Base-by-base conservation (phyloP, 2,113 vertebrate genomes). In the Climacteris rufus region DNA sequence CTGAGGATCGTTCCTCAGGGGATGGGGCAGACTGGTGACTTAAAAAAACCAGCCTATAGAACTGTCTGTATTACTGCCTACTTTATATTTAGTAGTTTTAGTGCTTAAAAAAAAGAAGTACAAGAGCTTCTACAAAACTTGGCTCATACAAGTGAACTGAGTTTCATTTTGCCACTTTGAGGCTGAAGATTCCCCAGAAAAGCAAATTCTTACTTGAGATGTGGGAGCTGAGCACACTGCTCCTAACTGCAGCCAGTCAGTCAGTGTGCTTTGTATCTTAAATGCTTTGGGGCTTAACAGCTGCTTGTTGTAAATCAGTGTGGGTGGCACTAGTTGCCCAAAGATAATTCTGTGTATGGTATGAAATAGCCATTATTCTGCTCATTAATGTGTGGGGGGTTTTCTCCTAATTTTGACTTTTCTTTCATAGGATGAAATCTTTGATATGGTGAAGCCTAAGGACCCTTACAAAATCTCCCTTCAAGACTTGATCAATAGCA, bases 381-480 rank as follows among this genome's bases (percentile, higher is more conserved):
- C 50, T 84, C 20, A 35, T 66, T 74, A 30, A 80, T 94, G 35
- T 44, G 42, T 16, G n/a, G 17, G 9, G 10, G 1, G 6, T 61
- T 60, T 59, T 57, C 16, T 27, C 39, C n/a, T 50, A 60, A 95
- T 68, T 95, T 45, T 91, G 45, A 77, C 87, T 81, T 94, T 39
- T 54, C 90, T 95, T 91, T 96, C 91, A 49, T 72, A 99, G 99
- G 99, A 99, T 97, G 99, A 99, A 97, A 99, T 99, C 93, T 99
- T 99, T 97, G 99, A 99, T 95, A 99, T 99, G 99, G 99, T 99
- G 89, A 99, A 99, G 96, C 99, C 99, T 68, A 99, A 99, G 95
- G 99, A 99, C 96, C 99, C 99, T 63, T 98, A 98, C 88, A 99
- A 98, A 97, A 99, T 99, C 95, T 99, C 99, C 11, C 98, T 99